Evolutionary conservation across 2,113 vertebrate genomes (phyloP), one percentile per base, ranked within the genome.

Genomic region (Clarias batrachus): DNA sequence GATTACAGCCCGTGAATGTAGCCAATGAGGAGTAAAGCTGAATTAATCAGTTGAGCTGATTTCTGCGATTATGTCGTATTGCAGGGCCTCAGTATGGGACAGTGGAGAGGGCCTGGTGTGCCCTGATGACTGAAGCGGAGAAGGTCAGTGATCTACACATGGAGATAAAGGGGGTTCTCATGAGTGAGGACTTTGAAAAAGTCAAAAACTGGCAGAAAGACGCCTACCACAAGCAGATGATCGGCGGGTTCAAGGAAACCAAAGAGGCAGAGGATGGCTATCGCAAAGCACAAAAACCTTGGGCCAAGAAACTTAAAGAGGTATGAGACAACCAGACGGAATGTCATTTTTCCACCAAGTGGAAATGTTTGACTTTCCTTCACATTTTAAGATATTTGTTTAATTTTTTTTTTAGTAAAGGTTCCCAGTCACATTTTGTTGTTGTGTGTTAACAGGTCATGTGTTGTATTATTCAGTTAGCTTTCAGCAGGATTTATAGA

Each of bases 221-320:
- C 33, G 94, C 96, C 86, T 99, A 96, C 91, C 98, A 99, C 94
- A 99, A 98, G 88, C 98, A 99, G 95, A 99, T 99, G 97, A 99
- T 99, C 63, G 98, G 97, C 1, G 96, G 97, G 92, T 99, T 97
- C 91, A 99, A 99, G 92, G 98, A 99, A 94, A 98, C 97, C 12
- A 98, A 98, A 89, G 98, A 99, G 91, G 97, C 97, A 0, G 98
- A 99, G 8, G 98, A 99, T 37, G 95, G 97, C 86, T 99, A 98
- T 92, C 96, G 98, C 89, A 99, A 99, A 93, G 98, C 98, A 14
- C 98, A 99, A 94, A 99, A 99, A 92, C 98, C 98, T 85, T 99
- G 98, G 98, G 97, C 97, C 85, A 99, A 99, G 95, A 99, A 98
- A 90, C 96, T 99, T 78, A 99, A 99, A 94, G 97, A 99, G 97